These are phyloP conservation scores for Drosophila lacertosa DNA, from an alignment of 1,140 invertebrate species.

Conservation along the genomic window DNA sequence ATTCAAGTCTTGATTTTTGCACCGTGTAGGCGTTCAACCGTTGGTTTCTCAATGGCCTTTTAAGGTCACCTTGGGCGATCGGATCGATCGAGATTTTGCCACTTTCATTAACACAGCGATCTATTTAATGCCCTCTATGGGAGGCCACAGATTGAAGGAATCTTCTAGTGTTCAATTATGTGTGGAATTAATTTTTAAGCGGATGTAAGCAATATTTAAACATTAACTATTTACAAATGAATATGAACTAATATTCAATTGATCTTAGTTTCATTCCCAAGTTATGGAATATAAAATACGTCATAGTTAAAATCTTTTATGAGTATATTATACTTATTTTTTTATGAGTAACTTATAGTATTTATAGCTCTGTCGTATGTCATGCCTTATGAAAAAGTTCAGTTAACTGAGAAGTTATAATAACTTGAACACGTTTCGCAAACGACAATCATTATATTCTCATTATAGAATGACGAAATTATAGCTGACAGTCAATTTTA, in stretches of 20 bases:
- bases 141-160: neutral
- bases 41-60: slow-evolving; percentile 35
- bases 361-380: neutral
- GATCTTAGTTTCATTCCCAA: too few species aligned
- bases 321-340: too few species aligned
- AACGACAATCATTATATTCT: slow-evolving; percentile 11
- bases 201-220: too few species aligned
- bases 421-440: neutral
- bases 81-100: slow-evolving; percentile 47
- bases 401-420: neutral
- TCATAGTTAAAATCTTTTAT: too few species aligned
- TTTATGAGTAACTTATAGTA: too few species aligned
- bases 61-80: slow-evolving; percentile 29
- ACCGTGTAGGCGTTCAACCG: slow-evolving; percentile 44
- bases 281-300: too few species aligned
- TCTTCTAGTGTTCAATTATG: too few species aligned
- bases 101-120: slow-evolving; percentile 13
- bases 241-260: too few species aligned
- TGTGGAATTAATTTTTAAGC: too few species aligned
- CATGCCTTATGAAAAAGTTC: neutral
- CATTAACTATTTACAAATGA: too few species aligned
- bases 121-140: neutral
- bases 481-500: neutral
- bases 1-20: slow-evolving; percentile 15
- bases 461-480: slow-evolving; percentile 9